A percentile compares a stretch with the other conserved stretches of the same genome.
Evolutionary conservation across 2,797 vertebrate species (phyloP).

Genomic region (Gymnocypris eckloni): DNA sequence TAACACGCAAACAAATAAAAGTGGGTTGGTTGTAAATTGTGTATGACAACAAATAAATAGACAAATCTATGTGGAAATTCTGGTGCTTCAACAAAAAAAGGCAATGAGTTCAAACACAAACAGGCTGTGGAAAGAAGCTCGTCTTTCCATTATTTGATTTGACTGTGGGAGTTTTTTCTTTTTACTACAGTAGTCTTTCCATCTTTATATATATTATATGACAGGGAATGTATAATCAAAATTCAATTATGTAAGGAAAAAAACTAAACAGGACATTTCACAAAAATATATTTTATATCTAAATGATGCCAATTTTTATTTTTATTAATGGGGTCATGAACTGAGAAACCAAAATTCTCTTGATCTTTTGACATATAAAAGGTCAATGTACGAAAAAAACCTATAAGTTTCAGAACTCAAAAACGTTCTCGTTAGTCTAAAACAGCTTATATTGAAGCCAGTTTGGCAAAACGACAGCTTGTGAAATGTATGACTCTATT

Average conservation of each 20-base stretch:
- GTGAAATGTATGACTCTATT: too few relatives aligned
- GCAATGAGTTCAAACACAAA: background rate
- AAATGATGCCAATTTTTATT: too few relatives aligned
- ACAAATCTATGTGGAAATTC: slow-evolving; percentile 24
- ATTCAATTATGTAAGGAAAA: background rate
- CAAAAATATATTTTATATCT: background rate
- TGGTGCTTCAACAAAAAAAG: slow-evolving; percentile 2
- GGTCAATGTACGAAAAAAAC: too few relatives aligned
- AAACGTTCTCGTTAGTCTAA: too few relatives aligned
- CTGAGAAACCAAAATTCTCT: too few relatives aligned
- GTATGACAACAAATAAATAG: slow-evolving; percentile 31
- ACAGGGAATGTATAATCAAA: background rate
- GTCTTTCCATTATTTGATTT: background rate
- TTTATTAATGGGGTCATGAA: too few relatives aligned
- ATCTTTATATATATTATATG: background rate
- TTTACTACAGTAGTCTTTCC: background rate
- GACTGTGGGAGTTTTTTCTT: background rate
- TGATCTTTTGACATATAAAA: too few relatives aligned
- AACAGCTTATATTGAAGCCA: too few relatives aligned
- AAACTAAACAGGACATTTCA: background rate
- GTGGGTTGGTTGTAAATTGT: slow-evolving; percentile 12
- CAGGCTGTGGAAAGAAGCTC: background rate
- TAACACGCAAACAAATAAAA: background rate
- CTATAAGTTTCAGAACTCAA: too few relatives aligned
- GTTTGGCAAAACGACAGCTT: too few relatives aligned